Evolutionary conservation across 2,797 vertebrate species (phyloP).

Genomic region (Knipowitschia caucasica): DNA sequence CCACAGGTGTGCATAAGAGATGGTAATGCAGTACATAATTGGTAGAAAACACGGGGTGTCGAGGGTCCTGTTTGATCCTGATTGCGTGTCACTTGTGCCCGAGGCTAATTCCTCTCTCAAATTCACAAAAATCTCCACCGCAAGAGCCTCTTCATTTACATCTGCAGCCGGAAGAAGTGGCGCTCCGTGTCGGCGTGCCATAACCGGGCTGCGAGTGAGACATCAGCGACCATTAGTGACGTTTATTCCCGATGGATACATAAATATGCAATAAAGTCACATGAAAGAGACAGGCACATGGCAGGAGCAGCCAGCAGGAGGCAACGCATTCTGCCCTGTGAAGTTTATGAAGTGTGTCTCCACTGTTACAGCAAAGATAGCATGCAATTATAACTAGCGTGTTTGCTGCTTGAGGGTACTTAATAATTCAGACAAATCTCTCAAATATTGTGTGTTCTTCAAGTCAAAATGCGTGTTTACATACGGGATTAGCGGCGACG

Average conservation of each 20-base stretch:
- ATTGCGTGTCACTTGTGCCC: slow-evolving; percentile 20
- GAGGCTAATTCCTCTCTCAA: slow-evolving; percentile 16
- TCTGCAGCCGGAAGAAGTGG: slow-evolving; percentile 14
- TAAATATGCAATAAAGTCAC: slow-evolving; percentile 1
- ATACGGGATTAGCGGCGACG: not conserved
- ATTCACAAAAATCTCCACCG: slow-evolving; percentile 13
- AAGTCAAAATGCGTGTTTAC: not conserved
- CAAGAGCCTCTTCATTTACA: slow-evolving; percentile 18
- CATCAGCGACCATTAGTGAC: slow-evolving; percentile 12
- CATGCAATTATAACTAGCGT: slow-evolving; percentile 2
- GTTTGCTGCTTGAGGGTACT: not conserved
- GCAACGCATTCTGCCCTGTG: not conserved
- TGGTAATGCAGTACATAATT: slow-evolving; percentile 19
- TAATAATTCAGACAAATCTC: slow-evolving; percentile 1
- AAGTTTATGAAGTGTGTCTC: slow-evolving; percentile 1
- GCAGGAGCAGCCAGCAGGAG: not conserved
- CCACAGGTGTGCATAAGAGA: slow-evolving; percentile 15
- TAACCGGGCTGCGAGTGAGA: slow-evolving; percentile 13
- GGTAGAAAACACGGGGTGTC: slow-evolving; percentile 24
- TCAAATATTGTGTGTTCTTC: slow-evolving; percentile 1
- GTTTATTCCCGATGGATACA: slow-evolving; percentile 12
- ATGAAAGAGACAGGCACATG: slow-evolving; percentile 1
- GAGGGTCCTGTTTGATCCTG: slow-evolving; percentile 25
- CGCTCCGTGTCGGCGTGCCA: slow-evolving; percentile 12
- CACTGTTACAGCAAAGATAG: not conserved